Conservation (phyloP, 2,888 invertebrate genomes). For the Atethmia centrago region DNA sequence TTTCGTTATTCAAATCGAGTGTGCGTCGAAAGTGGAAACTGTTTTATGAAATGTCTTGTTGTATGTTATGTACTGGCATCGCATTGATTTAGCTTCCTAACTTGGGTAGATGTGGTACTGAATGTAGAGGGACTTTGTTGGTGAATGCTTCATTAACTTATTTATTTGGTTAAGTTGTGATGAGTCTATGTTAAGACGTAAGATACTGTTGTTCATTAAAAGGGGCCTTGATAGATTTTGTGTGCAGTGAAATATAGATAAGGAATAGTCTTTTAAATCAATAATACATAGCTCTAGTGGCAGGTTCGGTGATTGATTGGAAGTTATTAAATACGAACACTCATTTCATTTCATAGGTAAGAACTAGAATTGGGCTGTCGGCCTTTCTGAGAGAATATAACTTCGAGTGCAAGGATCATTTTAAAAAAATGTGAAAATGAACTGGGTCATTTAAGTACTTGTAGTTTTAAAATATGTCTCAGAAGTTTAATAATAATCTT, state of each 20-base stretch:
- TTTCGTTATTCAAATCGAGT: slow-evolving; percentile 69
- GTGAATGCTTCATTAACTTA: neutral
- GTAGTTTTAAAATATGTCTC: neutral
- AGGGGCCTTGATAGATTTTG: neutral
- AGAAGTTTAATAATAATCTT: neutral
- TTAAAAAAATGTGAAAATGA: neutral
- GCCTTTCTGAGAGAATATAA: neutral
- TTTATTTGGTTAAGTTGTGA: neutral
- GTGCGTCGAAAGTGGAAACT: slow-evolving; percentile 69
- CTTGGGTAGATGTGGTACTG: neutral
- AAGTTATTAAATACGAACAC: neutral
- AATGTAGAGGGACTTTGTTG: neutral
- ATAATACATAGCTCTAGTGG: too few species aligned
- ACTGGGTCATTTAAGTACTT: neutral
- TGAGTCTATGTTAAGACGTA: neutral
- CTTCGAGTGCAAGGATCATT: neutral
- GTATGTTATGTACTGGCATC: slow-evolving; percentile 31
- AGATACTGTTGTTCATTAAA: neutral
- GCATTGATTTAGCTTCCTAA: slow-evolving; percentile 52
- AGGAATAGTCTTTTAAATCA: neutral
- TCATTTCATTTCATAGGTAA: too few species aligned
- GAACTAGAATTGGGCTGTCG: neutral
- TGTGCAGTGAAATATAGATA: neutral
- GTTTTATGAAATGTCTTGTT: slow-evolving; percentile 62
- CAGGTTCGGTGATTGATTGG: too few species aligned